Base-by-base conservation (phyloP, 2,113 vertebrate genomes). In the Narcine bancroftii region DNA sequence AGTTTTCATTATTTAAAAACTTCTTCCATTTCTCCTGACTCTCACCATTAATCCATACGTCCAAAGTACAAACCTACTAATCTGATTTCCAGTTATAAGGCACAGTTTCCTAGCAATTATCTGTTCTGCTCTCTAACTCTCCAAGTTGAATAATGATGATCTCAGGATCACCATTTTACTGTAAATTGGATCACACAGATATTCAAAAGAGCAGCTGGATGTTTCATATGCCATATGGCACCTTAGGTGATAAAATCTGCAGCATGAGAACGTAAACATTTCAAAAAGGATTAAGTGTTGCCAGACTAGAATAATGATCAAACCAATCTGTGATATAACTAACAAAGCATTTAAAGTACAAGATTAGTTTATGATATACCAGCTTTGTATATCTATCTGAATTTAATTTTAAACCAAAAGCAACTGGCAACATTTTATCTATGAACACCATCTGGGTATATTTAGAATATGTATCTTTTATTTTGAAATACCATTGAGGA, bases 241-340 rank as follows among this genome's bases (percentile, higher is more conserved):
- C 33, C 81, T 56, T 85, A 56, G 81, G 50, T 63, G 81, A 87
- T 63, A 87, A 87, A 87, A 87, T 53, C 81, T 60, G 81, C 53
- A 19, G 33, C 81, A 87, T 87, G 53, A 63, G 50, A 87, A 39
- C 53, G 17, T 85, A 87, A n/a, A 87, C 53, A 87, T 60, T 87
- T 87, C 53, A 63, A 39, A 87, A 87, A 63, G 2, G 81, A 60
- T 36, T 36, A 87, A 36, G 36, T 87, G 81, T 87, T 60, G 53
- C 53, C 53, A 21, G 81, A 87, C 81, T 87, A 60, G 53, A 87
- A 60, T 63, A 87, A 85, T 33, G 53, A 63, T 36, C 56, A 36
- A 60, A 63, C 33, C 53, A 60, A 7, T 85, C 50, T 85, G 33
- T 50, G 56, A n/a, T 56, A 33, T 60, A 19, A 60, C 56, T 87